Evolutionary conservation across 2,797 vertebrate genomes (phyloP).

Genomic region (Acanthopagrus latus): DNA sequence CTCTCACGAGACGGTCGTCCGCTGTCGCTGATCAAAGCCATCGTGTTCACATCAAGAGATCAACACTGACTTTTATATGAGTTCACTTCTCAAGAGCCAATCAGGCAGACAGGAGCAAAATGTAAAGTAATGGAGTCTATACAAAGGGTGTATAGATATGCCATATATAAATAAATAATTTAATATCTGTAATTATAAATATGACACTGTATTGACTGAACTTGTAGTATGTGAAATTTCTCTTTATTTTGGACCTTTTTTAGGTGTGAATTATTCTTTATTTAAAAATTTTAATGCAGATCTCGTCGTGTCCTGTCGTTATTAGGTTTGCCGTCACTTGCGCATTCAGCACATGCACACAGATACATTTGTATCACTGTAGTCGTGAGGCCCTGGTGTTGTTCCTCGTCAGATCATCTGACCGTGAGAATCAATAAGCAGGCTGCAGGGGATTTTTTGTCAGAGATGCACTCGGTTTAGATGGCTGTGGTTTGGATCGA

Average conservation of each 20-base stretch:
- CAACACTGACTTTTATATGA: slow-evolving; percentile 55
- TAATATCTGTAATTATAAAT: slow-evolving; percentile 82
- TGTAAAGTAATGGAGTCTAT: slow-evolving; percentile 46
- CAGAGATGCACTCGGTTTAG: too few species aligned
- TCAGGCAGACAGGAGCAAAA: slow-evolving; percentile 38
- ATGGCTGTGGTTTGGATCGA: too few species aligned
- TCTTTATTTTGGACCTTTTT: slow-evolving; percentile 72
- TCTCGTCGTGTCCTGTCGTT: slow-evolving; percentile 64
- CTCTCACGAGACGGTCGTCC: slow-evolving; percentile 4
- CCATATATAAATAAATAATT: slow-evolving; percentile 79
- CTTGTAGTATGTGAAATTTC: slow-evolving; percentile 77
- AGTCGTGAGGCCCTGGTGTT: neutral
- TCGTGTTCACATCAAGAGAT: slow-evolving; percentile 51
- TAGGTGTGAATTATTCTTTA: slow-evolving; percentile 81
- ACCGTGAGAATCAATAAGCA: too few species aligned
- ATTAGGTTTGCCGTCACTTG: slow-evolving; percentile 18
- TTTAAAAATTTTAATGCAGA: slow-evolving; percentile 80
- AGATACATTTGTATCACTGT: neutral
- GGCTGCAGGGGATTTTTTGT: too few species aligned
- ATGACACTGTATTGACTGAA: slow-evolving; percentile 77
- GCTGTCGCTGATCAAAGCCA: slow-evolving; percentile 52
- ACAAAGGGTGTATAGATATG: slow-evolving; percentile 77
- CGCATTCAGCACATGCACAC: neutral
- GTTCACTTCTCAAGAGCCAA: slow-evolving; percentile 54
- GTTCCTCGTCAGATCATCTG: too few species aligned